Percentiles rank a stretch among this genome's conserved stretches.
These are phyloP conservation scores for Tetrapedia diversipes DNA, from an alignment of 2,888 invertebrate species.

Conservation along the genomic window DNA sequence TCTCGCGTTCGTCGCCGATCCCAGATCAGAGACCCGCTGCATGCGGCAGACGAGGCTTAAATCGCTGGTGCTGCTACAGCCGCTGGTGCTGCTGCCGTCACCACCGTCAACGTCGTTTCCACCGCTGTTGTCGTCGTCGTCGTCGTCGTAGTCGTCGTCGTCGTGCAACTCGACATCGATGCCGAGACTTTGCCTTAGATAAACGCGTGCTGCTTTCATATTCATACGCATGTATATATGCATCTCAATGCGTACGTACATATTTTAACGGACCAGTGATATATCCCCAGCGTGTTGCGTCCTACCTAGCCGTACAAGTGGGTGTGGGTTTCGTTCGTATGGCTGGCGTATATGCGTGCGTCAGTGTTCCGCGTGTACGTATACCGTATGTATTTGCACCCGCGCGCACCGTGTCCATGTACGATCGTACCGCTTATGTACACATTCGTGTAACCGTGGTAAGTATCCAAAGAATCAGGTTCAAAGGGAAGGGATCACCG, in stretches of 20 bases:
- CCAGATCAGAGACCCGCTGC: constrained; percentile 50
- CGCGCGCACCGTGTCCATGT: constrained; percentile 36
- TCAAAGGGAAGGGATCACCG: constrained; percentile 29
- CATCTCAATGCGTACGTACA: constrained; percentile 54
- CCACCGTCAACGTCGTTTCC: constrained; percentile 13
- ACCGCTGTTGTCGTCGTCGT: constrained; percentile 9
- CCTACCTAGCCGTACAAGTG: constrained; percentile 38
- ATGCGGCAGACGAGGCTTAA: constrained; percentile 49
- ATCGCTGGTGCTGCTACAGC: constrained; percentile 34
- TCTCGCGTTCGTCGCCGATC: constrained; percentile 56
- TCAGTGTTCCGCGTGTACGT: constrained; percentile 50
- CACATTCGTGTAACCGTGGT: constrained; percentile 56
- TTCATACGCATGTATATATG: constrained; percentile 42
- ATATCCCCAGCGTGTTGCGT: constrained; percentile 41
- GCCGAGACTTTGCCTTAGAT: constrained; percentile 48
- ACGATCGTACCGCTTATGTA: constrained; percentile 48
- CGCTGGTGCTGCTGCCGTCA: constrained; percentile 22
- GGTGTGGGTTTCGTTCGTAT: constrained; percentile 45
- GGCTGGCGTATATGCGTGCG: constrained; percentile 38
- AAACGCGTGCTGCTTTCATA: constrained; percentile 40
- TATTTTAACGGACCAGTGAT: constrained; percentile 45
- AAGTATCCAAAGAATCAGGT: constrained; percentile 62
- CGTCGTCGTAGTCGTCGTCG: constrained; percentile 28
- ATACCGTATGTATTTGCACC: constrained; percentile 27
- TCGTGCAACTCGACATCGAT: constrained; percentile 46